phyloP scores from a whole-genome alignment of 2,797 vertebrate species.

The Anabacerthia variegaticeps region DNA sequence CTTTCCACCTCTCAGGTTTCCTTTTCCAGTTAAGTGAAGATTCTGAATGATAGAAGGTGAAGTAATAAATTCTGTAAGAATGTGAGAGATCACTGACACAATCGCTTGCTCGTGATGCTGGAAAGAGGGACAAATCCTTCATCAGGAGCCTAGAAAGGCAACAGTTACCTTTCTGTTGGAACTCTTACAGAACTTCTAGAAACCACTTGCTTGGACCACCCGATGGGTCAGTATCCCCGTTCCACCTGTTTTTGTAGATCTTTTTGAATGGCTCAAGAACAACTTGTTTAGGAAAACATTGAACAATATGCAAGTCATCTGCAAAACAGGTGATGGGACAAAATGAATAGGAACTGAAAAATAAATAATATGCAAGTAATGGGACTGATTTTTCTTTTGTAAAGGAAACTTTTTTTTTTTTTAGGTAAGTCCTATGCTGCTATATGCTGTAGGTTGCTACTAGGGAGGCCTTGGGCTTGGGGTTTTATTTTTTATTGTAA shows the following conservation, averaged over 20 bases:
- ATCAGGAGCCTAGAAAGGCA: background rate
- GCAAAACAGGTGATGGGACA: background rate
- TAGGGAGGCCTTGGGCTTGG: rapidly evolving
- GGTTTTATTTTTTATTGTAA: background rate
- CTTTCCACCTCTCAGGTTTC: background rate
- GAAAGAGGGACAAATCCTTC: background rate
- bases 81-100: background rate
- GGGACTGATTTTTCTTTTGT: background rate
- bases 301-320: background rate
- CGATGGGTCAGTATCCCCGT: background rate
- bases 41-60: background rate
- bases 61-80: background rate
- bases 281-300: background rate
- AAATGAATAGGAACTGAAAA: background rate
- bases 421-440: rapidly evolving
- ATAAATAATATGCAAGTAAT: background rate
- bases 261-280: background rate
- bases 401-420: background rate
- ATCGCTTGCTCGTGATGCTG: background rate
- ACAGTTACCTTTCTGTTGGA: background rate
- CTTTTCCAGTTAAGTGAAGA: background rate
- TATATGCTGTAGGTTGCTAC: background rate
- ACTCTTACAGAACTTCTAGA: background rate
- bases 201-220: rapidly evolving
- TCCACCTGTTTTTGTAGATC: background rate